These are phyloP conservation scores for Echinometra lucunter DNA, from an alignment of 53 echinoderm and acorn worm species.

Conservation along the genomic window DNA sequence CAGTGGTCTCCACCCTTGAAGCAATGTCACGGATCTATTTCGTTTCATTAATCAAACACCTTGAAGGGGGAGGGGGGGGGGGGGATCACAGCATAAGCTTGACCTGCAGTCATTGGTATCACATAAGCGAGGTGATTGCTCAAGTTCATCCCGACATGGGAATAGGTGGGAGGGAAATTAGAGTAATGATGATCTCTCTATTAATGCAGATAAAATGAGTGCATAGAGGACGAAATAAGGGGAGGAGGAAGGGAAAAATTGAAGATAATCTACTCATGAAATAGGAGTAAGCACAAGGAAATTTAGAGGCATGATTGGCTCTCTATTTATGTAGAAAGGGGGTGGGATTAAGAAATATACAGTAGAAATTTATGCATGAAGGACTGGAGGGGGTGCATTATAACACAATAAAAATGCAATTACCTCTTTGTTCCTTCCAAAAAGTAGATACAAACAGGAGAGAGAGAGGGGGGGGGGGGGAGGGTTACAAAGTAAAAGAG, in stretches of 20 bases:
- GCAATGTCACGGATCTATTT: background rate
- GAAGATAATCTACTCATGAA: background rate
- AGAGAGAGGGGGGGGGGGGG: background rate
- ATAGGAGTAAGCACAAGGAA: background rate
- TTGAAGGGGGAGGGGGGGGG: background rate
- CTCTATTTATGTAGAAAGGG: background rate
- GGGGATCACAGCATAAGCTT: background rate
- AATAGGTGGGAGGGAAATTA: background rate
- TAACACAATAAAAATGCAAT: too few species aligned
- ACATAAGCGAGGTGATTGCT: background rate
- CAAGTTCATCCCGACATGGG: background rate
- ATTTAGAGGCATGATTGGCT: background rate
- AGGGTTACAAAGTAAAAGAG: background rate
- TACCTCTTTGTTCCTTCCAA: too few species aligned
- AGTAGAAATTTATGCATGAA: background rate
- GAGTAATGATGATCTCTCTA: background rate
- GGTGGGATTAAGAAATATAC: background rate
- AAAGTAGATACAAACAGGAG: background rate
- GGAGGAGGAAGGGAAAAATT: background rate
- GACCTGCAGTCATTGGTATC: background rate
- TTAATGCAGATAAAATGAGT: background rate
- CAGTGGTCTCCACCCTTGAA: background rate
- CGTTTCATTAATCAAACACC: background rate
- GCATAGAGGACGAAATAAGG: background rate
- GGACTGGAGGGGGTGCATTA: too few species aligned